Base-by-base conservation (phyloP, 2,888 invertebrate genomes). In the Teleogryllus oceanicus region DNA sequence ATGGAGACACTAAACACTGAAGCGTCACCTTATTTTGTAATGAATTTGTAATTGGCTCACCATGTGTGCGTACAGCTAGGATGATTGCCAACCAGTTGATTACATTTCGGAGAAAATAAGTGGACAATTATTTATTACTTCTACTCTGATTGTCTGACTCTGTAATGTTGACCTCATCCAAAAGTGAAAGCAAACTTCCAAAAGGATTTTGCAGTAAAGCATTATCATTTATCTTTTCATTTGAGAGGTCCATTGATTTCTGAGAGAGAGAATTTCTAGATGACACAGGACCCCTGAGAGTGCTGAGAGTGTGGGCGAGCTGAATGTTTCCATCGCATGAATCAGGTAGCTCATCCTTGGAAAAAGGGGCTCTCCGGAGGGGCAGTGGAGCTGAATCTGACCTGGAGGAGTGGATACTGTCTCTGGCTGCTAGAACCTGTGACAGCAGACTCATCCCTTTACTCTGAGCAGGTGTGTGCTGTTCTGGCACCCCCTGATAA, bases 171-270 rank as follows among this genome's bases (percentile, higher is more conserved):
- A 10, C 49, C 16, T 50, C 78, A 74, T 81, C 82, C 21, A 78
- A 49, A 50, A 82, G 79, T 5, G 82, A 82, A 8, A 82, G 80
- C 16, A 80, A n/a, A 76, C 82, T 82, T 18, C 82, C 82, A 74
- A 82, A 81, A n/a, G 81, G 80, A 62, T 81, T 78, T 49, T 80
- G 78, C 50, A 62, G 77, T 24, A 77, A 51, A 11, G 74, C n/a
- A 20, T 80, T 62, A 21, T n/a, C 24, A 76, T 76, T 76, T n/a
- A 13, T 50, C 24, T 51, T 21, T 50, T 24, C 37, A 18, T 13
- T 62, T 78, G 50, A 24, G 76, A 16, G 24, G 49, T 13, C 12
- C 24, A 62, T 12, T 49, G n/a, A 13, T 4, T 49, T 79, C n/a
- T 49, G 21, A n/a, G 62, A 4, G 24, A 21, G 12, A 62, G 62